Percentiles rank a stretch among this genome's conserved stretches.
Conservation (phyloP, 2,888 invertebrate genomes). For the Noctua pronuba region DNA sequence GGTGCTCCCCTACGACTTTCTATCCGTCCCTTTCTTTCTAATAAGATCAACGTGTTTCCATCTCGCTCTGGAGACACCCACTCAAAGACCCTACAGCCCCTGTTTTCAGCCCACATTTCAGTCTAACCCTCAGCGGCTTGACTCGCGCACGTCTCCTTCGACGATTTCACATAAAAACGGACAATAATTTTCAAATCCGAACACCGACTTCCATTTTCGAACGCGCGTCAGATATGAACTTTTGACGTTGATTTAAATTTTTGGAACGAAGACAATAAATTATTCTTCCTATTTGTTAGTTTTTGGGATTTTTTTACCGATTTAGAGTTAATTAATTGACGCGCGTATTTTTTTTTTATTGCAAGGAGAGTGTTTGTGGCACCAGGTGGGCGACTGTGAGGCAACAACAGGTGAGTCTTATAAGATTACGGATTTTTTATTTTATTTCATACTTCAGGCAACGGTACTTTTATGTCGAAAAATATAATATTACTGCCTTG, state of each 20-base stretch:
- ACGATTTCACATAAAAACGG: slow-evolving; percentile 53
- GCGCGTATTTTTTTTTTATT: slow-evolving; percentile 62
- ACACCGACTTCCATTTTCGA: slow-evolving; percentile 66
- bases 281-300: slow-evolving; percentile 33
- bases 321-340: slow-evolving; percentile 43
- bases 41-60: slow-evolving; percentile 44
- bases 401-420: slow-evolving; percentile 73
- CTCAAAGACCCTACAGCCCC: slow-evolving; percentile 80
- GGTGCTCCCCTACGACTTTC: slow-evolving; percentile 74
- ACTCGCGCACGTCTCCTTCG: slow-evolving; percentile 68
- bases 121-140: slow-evolving; percentile 77
- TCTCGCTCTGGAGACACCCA: slow-evolving; percentile 83
- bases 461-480: not conserved
- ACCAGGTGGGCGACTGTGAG: slow-evolving; percentile 62
- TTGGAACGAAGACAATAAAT: slow-evolving; percentile 59
- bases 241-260: slow-evolving; percentile 70
- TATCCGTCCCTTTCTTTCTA: slow-evolving; percentile 67
- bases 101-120: slow-evolving; percentile 83
- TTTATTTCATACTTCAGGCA: slow-evolving; percentile 1
- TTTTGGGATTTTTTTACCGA: slow-evolving; percentile 33
- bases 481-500: not conserved
- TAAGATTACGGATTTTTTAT: slow-evolving; percentile 4
- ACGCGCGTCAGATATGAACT: slow-evolving; percentile 72
- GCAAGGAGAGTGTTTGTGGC: slow-evolving; percentile 66
- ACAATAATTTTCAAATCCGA: slow-evolving; percentile 69